Conservation (phyloP, 2,113 vertebrate genomes). For the Eulemur macaco region DNA sequence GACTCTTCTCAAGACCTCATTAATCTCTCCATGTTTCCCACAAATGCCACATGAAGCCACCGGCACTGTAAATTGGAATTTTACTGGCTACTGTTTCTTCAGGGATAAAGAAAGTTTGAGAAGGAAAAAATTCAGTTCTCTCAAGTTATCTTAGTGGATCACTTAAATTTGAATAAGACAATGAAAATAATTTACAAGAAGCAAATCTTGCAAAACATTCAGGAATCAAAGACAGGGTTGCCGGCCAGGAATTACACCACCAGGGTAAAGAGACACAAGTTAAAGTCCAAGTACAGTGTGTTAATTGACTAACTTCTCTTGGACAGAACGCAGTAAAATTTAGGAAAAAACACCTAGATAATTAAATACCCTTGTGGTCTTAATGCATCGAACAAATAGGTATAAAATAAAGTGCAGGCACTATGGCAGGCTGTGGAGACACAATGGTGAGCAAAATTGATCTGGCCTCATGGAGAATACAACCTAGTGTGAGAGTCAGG, state of each 20-base stretch:
- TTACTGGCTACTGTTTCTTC: slow-evolving; percentile 32
- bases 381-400: not conserved
- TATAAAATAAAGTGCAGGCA: not conserved
- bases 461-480: not conserved
- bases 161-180: not conserved
- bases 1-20: slow-evolving; percentile 37
- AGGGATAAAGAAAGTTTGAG: not conserved
- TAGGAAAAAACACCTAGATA: not conserved
- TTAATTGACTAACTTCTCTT: not conserved
- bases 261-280: not conserved
- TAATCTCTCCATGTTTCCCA: not conserved
- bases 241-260: not conserved
- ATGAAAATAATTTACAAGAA: not conserved
- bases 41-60: not conserved
- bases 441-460: not conserved
- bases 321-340: not conserved
- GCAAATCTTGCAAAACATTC: not conserved
- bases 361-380: not conserved
- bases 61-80: slow-evolving; percentile 26
- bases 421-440: not conserved
- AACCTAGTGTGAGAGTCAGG: not conserved
- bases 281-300: not conserved
- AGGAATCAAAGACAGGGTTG: not conserved
- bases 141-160: not conserved
- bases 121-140: slow-evolving; percentile 20